A percentile compares a stretch with the other conserved stretches of the same genome.
phyloP scores from a whole-genome alignment of 2,888 invertebrate species.

The Rugalucina vietnamica region DNA sequence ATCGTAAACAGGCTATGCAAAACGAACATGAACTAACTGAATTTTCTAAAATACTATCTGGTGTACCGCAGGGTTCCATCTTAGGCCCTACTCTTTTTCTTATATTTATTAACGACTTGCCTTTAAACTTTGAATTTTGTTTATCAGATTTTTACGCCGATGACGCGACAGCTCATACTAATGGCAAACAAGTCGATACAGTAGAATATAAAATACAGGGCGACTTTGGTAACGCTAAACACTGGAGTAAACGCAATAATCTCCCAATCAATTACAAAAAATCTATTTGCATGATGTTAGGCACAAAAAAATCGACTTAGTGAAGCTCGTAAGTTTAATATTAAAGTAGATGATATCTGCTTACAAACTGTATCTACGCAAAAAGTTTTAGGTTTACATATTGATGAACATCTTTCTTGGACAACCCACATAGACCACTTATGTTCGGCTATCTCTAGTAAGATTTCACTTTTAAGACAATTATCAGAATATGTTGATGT shows the following conservation, averaged over 20 bases:
- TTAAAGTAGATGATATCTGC: not conserved
- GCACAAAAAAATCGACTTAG: not conserved
- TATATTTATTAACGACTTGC: not conserved
- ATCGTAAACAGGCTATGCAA: not conserved
- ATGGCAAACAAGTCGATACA: not conserved
- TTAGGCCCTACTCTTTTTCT: not conserved
- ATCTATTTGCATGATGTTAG: not conserved
- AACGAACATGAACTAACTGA: not conserved
- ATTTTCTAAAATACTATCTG: not conserved
- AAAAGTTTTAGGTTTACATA: not conserved
- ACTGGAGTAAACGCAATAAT: not conserved
- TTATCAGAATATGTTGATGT: not conserved
- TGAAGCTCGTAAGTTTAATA: not conserved
- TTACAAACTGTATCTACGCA: not conserved
- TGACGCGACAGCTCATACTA: not conserved
- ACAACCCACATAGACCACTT: not conserved
- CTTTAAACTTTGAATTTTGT: not conserved
- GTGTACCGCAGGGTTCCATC: not conserved
- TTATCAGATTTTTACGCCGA: not conserved
- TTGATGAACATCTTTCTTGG: not conserved
- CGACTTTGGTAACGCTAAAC: not conserved
- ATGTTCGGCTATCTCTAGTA: not conserved
- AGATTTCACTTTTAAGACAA: not conserved
- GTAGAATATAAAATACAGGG: not conserved
- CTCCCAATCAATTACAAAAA: not conserved